phyloP scores from a whole-genome alignment of 2,113 vertebrate genomes.

The Vulpes ferrilata region DNA sequence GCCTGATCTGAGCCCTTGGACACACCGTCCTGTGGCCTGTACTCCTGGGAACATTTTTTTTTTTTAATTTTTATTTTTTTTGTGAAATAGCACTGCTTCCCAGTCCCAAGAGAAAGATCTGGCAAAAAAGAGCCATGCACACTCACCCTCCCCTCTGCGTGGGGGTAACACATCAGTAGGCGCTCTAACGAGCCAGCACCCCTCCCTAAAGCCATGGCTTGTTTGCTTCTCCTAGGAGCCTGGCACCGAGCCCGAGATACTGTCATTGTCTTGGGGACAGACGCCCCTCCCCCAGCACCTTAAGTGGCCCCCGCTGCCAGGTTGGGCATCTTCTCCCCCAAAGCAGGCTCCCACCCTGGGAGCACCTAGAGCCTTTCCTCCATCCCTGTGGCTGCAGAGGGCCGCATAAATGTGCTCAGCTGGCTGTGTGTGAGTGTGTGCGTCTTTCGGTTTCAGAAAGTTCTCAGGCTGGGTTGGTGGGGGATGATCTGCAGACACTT shows the following conservation, averaged over 20 bases:
- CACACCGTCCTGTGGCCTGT: background rate
- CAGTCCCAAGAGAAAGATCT: background rate
- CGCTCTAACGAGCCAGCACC: background rate
- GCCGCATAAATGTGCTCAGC: fast-evolving
- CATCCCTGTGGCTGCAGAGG: background rate
- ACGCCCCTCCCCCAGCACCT: slow-evolving; percentile 63
- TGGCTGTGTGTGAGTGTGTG: fast-evolving
- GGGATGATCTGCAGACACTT: slow-evolving; percentile 80
- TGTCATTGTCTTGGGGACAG: slow-evolving; percentile 58
- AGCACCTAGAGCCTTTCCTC: background rate
- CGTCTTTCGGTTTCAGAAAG: background rate
- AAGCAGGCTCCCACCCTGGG: background rate
- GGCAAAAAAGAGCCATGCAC: background rate
- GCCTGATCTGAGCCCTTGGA: background rate
- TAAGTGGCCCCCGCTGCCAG: slow-evolving; percentile 66
- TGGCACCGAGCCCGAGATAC: slow-evolving; percentile 18
- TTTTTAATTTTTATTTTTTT: background rate
- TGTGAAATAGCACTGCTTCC: background rate
- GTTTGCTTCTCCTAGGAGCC: slow-evolving; percentile 61
- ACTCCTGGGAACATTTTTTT: background rate
- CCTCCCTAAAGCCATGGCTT: slow-evolving; percentile 3
- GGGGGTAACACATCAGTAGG: slow-evolving; percentile 25
- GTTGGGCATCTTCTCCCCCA: slow-evolving; percentile 53
- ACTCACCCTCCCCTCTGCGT: background rate
- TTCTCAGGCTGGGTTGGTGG: slow-evolving; percentile 41